Evolutionary conservation across 2,113 vertebrate species (phyloP), one percentile per base, ranked within the genome.

Genomic region (Neomonachus schauinslandi): DNA sequence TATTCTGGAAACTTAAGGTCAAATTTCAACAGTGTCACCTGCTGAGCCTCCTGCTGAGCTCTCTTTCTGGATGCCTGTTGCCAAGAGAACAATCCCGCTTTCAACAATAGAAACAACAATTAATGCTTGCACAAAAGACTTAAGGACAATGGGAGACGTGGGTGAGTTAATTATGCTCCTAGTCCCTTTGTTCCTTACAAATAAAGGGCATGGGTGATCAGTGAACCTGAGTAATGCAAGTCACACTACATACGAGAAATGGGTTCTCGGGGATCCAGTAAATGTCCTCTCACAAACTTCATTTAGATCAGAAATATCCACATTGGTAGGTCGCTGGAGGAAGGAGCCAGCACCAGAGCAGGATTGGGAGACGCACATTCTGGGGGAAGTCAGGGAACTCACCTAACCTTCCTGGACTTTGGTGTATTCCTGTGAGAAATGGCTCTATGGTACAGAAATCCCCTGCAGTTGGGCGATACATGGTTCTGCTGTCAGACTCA

Each of bases 51-150:
- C 31, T 0, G 0, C 22, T 14, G n/a, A 36, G 42, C 55, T 57
- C 71, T 77, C n/a, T 96, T 87, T 87, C 53, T 88, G 7, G 6
- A 13, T 65, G 26, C 63, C 53, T 79, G 88, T 91, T 94, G 55
- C 95, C 71, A 95, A 94, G 88, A 97, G 96, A 97, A 97, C 90
- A 97, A 96, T 92, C 90, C 59, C 26, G 31, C 74, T 93, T 93
- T 92, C 46, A 51, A 94, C 53, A 95, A 91, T 55, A 90, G 95
- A 89, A 97, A 95, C 83, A 95, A 61, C 72, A 72, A 72, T 94
- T 84, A 72, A n/a, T 55, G 63, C 46, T 57, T 85, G 46, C 63
- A 92, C 59, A 89, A 93, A 98, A 77, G 96, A 90, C 42, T 69
- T 87, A 79, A 72, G 88, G 91, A 97, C 95, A 97, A 94, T 97